A percentile compares a stretch with the other conserved stretches of the same genome.
Conservation (phyloP, 2,113 vertebrate species). For the Colistium nudipinnis region DNA sequence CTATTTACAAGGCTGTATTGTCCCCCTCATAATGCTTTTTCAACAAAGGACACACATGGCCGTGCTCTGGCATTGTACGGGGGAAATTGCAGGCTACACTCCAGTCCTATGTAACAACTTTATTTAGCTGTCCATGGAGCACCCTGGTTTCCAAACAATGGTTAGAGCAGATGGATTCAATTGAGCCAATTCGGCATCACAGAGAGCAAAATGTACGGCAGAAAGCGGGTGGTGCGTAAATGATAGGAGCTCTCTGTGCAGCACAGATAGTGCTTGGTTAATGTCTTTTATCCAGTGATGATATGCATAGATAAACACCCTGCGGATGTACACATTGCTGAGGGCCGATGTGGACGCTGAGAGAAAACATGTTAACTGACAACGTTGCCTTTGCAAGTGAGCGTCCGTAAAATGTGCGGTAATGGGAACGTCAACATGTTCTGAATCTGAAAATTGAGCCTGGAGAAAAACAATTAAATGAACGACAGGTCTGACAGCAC, state of each 20-base stretch:
- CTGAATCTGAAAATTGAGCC: not conserved
- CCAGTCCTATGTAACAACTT: constrained; percentile 53
- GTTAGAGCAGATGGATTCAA: constrained; percentile 43
- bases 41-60: constrained; percentile 64
- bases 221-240: constrained; percentile 15
- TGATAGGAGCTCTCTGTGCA: constrained; percentile 28
- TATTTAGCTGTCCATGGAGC: constrained; percentile 46
- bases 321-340: not conserved
- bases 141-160: constrained; percentile 58
- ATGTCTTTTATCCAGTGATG: constrained; percentile 23
- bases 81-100: constrained; percentile 62
- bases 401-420: not conserved
- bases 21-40: constrained; percentile 59
- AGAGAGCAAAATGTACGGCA: constrained; percentile 8
- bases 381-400: not conserved
- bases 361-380: not conserved
- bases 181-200: constrained; percentile 43
- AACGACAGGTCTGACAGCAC: not conserved
- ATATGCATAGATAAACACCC: not conserved
- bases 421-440: not conserved
- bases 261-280: not conserved
- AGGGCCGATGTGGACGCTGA: not conserved
- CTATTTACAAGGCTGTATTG: constrained; percentile 72
- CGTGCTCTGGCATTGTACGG: constrained; percentile 51
- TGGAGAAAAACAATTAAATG: not conserved